These are phyloP conservation scores for Semicossyphus pulcher DNA, from an alignment of 2,113 vertebrate species.

Conservation along the genomic window DNA sequence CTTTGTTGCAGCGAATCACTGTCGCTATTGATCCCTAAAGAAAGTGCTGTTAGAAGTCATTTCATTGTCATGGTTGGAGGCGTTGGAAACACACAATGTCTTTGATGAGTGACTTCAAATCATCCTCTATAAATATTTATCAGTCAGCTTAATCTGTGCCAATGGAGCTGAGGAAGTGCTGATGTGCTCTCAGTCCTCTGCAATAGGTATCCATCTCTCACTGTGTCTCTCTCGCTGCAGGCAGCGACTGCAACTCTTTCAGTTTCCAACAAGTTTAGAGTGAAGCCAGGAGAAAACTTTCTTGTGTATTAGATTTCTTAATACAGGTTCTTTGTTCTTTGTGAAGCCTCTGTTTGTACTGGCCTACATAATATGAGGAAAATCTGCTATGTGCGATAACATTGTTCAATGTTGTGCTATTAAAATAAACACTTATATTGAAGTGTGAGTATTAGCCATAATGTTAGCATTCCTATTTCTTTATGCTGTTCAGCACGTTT, in stretches of 20 bases:
- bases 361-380: background rate
- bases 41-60: slow-evolving; percentile 59
- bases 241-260: slow-evolving; percentile 23
- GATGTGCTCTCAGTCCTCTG: slow-evolving; percentile 28
- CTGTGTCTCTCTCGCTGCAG: slow-evolving; percentile 9
- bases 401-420: background rate
- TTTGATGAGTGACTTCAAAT: slow-evolving; percentile 68
- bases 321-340: background rate
- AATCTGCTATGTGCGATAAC: background rate
- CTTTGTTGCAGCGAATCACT: slow-evolving; percentile 44
- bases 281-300: slow-evolving; percentile 21
- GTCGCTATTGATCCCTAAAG: slow-evolving; percentile 57
- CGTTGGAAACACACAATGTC: slow-evolving; percentile 51
- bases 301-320: slow-evolving; percentile 4
- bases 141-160: slow-evolving; percentile 63
- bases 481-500: too few species aligned
- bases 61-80: slow-evolving; percentile 48
- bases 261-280: slow-evolving; percentile 25
- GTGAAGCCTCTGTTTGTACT: background rate
- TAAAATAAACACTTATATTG: too few species aligned
- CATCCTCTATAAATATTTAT: slow-evolving; percentile 73
- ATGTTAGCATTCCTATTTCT: too few species aligned
- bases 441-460: too few species aligned
- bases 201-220: slow-evolving; percentile 1
- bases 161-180: slow-evolving; percentile 62